Evolutionary conservation across 2,113 vertebrate genomes (phyloP), one percentile per base, ranked within the genome.

Genomic region (Rostratula benghalensis): DNA sequence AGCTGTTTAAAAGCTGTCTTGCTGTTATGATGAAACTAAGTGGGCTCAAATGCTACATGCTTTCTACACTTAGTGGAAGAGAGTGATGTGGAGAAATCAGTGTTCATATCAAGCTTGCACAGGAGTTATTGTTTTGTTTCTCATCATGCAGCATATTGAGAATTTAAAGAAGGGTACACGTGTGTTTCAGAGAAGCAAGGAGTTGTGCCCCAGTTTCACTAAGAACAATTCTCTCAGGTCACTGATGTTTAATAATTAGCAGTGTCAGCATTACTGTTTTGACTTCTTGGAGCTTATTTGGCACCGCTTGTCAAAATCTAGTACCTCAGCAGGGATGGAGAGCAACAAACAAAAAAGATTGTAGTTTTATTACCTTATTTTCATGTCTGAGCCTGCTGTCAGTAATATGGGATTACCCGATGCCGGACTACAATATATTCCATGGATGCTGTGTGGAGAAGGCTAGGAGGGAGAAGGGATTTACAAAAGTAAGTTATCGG

Each of bases 301-400:
- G 54, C 37, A 76, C n/a, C 1, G 21, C n/a, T 68, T 86, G 46
- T 60, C 50, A 90, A 67, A 51, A 81, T 59, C 41, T 12, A 70
- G 51, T 35, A 51, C 13, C 46, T 9, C 7, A 8, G 31, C 24
- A 65, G 48, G 45, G 28, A 15, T 25, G 8, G 25, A 91, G 25
- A 7, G 33, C 45, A 33, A 54, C 41, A 81, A 93, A 77, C n/a
- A 82, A 46, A 63, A 28, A 13, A 8, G 5, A 4, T 87, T 50
- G 43, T 53, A 12, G 7, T 35, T 83, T 89, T 64, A 28, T 81
- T 95, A 99, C 99, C 99, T 99, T 98, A 99, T 99, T 97, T 99
- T 99, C 99, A 99, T 99, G 97, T 99, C 99, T 1, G 99, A 99
- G n/a, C 99, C 99, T 57, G 99, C 99, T 41, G 99, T 99, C 74